These are phyloP conservation scores for Canis aureus DNA, from an alignment of 2,113 vertebrate genomes.

Conservation along the genomic window DNA sequence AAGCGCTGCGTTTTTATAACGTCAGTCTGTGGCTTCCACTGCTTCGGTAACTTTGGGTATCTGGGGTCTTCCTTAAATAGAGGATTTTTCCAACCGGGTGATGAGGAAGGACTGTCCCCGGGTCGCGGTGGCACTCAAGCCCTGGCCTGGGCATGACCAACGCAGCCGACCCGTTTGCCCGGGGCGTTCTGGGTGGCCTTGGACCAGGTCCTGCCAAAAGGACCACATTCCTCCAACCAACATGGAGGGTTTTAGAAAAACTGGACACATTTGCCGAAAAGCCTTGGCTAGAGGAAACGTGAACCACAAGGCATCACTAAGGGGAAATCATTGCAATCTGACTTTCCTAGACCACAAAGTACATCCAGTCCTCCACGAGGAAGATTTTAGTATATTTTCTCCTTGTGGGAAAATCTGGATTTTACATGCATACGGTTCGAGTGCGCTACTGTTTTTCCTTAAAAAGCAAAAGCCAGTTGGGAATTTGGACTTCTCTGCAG, in stretches of 20 bases:
- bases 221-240: neutral
- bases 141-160: neutral
- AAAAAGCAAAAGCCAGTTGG: neutral
- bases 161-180: neutral
- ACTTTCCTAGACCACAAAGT: neutral
- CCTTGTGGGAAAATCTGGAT: neutral
- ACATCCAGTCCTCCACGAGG: neutral
- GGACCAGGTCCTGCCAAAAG: neutral
- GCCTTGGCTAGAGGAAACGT: neutral
- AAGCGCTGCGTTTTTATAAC: neutral
- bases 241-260: neutral
- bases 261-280: neutral
- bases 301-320: neutral
- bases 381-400: neutral
- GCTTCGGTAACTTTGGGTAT: neutral
- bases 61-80: neutral
- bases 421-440: neutral
- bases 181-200: neutral
- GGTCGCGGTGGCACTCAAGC: too few relatives aligned
- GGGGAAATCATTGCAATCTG: neutral
- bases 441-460: neutral
- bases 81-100: accelerated
- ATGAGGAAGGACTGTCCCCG: accelerated
- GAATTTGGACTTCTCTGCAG: neutral
- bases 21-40: neutral